These are phyloP conservation scores for Poecile montanus DNA, from an alignment of 2,797 vertebrate genomes.

Conservation along the genomic window DNA sequence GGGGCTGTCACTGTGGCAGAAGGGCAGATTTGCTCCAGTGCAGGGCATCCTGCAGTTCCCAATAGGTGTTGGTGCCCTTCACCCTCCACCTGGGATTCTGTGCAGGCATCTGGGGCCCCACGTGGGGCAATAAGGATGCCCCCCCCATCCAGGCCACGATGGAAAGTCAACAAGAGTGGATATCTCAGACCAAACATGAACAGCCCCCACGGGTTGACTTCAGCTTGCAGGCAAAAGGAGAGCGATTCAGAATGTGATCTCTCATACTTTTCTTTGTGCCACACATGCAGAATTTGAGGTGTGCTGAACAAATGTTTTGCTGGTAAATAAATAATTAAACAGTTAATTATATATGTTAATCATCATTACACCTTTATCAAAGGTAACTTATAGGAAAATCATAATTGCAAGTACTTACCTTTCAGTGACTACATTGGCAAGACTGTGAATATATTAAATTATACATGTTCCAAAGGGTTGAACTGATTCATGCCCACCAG, in stretches of 20 bases:
- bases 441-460: not conserved
- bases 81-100: not conserved
- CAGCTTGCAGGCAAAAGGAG: not conserved
- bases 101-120: not conserved
- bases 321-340: not conserved
- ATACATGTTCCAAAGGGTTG: not conserved
- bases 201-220: rapidly evolving
- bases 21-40: not conserved
- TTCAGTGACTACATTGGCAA: not conserved
- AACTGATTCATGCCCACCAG: not conserved
- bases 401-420: not conserved
- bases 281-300: not conserved
- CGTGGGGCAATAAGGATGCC: rapidly evolving
- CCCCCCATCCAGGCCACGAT: rapidly evolving
- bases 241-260: not conserved
- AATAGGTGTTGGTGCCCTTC: rapidly evolving
- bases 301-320: not conserved
- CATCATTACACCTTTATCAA: not conserved
- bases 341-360: not conserved
- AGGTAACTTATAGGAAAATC: not conserved
- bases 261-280: not conserved
- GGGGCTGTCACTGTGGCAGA: not conserved
- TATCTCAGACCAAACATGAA: not conserved
- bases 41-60: rapidly evolving
- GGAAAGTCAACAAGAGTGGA: not conserved